phyloP scores from a whole-genome alignment of 2,888 invertebrate species.

The Abrostola tripartita region DNA sequence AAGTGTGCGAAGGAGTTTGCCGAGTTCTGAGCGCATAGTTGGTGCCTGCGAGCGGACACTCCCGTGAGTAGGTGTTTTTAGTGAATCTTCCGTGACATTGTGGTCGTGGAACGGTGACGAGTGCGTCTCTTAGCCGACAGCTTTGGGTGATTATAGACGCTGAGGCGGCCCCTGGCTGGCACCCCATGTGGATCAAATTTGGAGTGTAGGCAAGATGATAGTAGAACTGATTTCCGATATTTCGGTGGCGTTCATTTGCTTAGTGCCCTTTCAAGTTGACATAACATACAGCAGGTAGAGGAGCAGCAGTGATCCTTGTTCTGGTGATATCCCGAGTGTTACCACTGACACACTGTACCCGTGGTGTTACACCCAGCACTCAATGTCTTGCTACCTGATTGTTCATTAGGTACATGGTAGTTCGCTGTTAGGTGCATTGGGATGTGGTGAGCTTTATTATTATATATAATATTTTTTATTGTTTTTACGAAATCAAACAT shows the following conservation, averaged over 20 bases:
- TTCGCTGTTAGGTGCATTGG: conserved; percentile 70
- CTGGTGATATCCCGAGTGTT: conserved; percentile 75
- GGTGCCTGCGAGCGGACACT: conserved; percentile 78
- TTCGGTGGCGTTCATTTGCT: conserved; percentile 86
- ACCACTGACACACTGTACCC: conserved; percentile 51
- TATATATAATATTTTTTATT: conserved; percentile 70
- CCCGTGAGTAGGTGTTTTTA: conserved; percentile 83
- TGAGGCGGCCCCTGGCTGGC: conserved; percentile 73
- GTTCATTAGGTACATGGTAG: conserved; percentile 67
- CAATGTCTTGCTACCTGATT: conserved; percentile 64
- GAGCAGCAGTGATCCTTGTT: conserved; percentile 69
- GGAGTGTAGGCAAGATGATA: conserved; percentile 76
- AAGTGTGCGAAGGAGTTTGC: conserved; percentile 99
- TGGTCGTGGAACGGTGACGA: conserved; percentile 75
- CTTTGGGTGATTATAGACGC: conserved; percentile 80
- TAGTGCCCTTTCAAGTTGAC: conserved; percentile 83
- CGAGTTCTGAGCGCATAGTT: conserved; percentile 93
- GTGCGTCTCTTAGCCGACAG: conserved; percentile 72
- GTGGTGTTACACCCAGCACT: conserved; percentile 57
- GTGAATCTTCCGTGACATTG: conserved; percentile 82
- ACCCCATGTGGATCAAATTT: conserved; percentile 70
- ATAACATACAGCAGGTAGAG: conserved; percentile 65
- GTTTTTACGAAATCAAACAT: conserved; percentile 69
- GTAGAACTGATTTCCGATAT: conserved; percentile 83
- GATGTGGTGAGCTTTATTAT: conserved; percentile 76